phyloP scores from a whole-genome alignment of 2,888 invertebrate genomes.

The Cephus rjabovi region DNA sequence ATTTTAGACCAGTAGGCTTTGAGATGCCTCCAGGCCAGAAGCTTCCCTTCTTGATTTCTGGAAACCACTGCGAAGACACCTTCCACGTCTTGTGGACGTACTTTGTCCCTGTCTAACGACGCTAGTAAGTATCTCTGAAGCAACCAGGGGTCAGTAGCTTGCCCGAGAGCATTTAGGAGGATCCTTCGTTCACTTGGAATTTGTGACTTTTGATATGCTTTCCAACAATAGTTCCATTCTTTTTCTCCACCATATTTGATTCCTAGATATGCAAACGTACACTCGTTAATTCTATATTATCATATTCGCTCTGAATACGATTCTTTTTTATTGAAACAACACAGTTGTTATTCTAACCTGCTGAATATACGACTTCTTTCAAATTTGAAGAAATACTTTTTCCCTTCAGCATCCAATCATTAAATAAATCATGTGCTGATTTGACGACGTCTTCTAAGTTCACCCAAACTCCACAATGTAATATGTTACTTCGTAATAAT shows the following conservation, averaged over 20 bases:
- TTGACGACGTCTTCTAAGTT: constrained; percentile 78
- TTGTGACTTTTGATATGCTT: constrained; percentile 75
- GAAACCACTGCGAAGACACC: constrained; percentile 80
- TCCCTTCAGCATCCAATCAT: constrained; percentile 77
- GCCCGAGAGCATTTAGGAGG: constrained; percentile 78
- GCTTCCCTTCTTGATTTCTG: constrained; percentile 76
- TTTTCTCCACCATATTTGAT: constrained; percentile 77
- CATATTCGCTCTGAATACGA: not conserved
- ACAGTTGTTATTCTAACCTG: constrained; percentile 60
- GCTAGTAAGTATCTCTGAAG: constrained; percentile 83
- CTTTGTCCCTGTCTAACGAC: constrained; percentile 76
- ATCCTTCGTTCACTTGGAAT: constrained; percentile 79
- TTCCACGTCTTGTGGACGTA: constrained; percentile 79
- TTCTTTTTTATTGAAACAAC: not conserved
- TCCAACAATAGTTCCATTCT: constrained; percentile 86
- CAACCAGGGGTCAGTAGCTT: constrained; percentile 83
- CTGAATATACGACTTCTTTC: constrained; percentile 76
- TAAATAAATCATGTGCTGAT: constrained; percentile 77
- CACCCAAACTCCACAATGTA: constrained; percentile 79
- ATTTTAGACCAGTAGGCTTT: constrained; percentile 78
- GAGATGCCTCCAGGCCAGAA: constrained; percentile 81
- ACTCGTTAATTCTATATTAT: not conserved
- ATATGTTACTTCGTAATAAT: constrained; percentile 77
- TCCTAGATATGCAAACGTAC: constrained; percentile 59
- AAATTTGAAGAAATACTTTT: constrained; percentile 79